Percentiles rank a stretch among this genome's conserved stretches.
Evolutionary conservation across 1,140 invertebrate species (phyloP).

Genomic region (Lepidurus packardi): DNA sequence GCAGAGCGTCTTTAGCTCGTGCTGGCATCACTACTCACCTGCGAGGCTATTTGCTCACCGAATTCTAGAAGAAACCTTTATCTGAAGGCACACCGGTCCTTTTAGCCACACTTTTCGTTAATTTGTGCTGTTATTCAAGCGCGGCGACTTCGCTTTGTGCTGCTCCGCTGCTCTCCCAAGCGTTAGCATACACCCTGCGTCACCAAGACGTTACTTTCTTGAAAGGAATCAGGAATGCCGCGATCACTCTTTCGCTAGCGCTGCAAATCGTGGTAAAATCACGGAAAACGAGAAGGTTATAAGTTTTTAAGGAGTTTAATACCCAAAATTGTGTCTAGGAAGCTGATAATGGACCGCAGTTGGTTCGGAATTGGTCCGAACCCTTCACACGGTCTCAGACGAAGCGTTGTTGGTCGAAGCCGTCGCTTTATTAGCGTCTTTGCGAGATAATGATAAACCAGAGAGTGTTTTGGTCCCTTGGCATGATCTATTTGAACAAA

Average conservation of each 20-base stretch:
- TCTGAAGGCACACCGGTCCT: not conserved
- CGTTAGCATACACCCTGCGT: not conserved
- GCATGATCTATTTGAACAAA: not conserved
- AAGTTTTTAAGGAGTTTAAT: too few species aligned
- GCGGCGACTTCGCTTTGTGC: slow-evolving; percentile 44
- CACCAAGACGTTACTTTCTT: not conserved
- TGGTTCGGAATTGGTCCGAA: slow-evolving; percentile 12
- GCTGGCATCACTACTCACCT: slow-evolving; percentile 37
- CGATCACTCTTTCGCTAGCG: not conserved
- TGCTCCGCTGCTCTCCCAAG: not conserved
- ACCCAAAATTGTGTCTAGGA: not conserved
- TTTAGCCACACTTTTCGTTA: not conserved
- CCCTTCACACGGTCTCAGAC: not conserved
- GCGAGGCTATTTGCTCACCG: not conserved
- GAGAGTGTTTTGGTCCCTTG: not conserved
- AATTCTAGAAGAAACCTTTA: not conserved
- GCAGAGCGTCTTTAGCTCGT: slow-evolving; percentile 53
- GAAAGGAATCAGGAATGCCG: not conserved
- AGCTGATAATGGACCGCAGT: not conserved
- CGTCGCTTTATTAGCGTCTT: not conserved
- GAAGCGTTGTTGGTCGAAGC: not conserved
- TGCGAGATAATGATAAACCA: not conserved
- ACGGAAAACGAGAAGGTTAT: too few species aligned
- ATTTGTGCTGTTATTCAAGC: slow-evolving; percentile 43
- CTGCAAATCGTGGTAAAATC: not conserved